Conservation (phyloP, 2,113 vertebrate species). For the Rhagologus leucostigma region DNA sequence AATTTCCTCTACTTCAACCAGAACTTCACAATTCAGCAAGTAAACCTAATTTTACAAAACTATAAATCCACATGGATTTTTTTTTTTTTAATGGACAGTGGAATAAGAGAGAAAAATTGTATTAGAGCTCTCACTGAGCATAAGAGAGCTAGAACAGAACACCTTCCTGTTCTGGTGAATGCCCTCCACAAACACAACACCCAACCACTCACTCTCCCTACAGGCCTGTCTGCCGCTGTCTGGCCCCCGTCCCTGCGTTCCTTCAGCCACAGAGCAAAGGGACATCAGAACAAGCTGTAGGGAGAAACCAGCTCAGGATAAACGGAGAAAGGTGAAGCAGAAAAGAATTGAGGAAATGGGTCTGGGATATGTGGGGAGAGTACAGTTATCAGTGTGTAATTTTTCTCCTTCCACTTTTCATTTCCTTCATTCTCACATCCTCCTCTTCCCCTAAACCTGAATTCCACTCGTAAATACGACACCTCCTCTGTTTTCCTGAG, state of each 20-base stretch:
- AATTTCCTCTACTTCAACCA: background rate
- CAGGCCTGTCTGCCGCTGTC: background rate
- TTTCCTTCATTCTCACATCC: background rate
- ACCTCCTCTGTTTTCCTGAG: background rate
- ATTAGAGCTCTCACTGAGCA: background rate
- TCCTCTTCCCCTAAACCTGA: background rate
- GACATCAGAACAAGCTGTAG: background rate
- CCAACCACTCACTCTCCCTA: fast-evolving
- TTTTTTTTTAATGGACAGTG: background rate
- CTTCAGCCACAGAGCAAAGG: background rate
- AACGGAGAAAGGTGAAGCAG: background rate
- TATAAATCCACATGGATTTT: background rate
- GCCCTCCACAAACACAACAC: background rate
- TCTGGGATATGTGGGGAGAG: background rate
- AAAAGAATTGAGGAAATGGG: background rate
- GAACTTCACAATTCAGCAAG: background rate
- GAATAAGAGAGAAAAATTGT: background rate
- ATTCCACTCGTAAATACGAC: fast-evolving
- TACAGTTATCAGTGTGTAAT: fast-evolving
- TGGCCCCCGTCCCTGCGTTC: no score
- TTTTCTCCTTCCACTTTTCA: background rate
- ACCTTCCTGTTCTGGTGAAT: background rate
- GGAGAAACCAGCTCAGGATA: background rate
- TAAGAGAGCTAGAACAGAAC: background rate
- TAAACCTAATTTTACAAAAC: background rate